A percentile compares a stretch with the other conserved stretches of the same genome.
Conservation (phyloP, 2,113 vertebrate species). For the Archocentrus centrarchus region DNA sequence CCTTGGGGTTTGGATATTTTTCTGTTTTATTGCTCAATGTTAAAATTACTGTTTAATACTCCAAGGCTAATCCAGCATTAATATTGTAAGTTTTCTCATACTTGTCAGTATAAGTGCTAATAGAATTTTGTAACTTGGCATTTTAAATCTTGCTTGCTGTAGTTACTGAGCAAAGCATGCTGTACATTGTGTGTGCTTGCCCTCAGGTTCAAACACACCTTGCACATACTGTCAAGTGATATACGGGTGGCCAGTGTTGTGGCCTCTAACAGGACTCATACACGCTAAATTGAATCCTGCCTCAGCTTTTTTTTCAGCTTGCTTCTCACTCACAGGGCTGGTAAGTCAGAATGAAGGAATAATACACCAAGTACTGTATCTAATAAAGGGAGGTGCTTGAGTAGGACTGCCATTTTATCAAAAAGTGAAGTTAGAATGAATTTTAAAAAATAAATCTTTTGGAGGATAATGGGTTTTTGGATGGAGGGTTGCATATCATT, state of each 20-base stretch:
- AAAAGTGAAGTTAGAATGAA: background rate
- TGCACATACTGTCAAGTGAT: background rate
- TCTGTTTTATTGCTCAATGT: background rate
- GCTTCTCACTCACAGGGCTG: background rate
- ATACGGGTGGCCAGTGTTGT: background rate
- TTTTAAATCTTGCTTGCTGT: conserved; percentile 7
- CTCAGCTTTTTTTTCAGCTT: conserved; percentile 36
- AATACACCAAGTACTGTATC: background rate
- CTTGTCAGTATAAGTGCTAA: background rate
- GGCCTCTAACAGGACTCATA: conserved; percentile 22
- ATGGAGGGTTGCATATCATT: background rate
- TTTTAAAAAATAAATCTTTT: background rate
- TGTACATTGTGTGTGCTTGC: background rate
- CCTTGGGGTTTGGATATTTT: background rate
- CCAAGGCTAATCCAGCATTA: background rate
- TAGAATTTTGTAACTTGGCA: conserved; percentile 7
- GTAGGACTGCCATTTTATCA: background rate
- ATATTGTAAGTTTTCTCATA: background rate
- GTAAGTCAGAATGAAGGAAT: background rate
- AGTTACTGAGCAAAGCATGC: conserved; percentile 5
- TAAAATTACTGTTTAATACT: background rate
- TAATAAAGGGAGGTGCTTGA: background rate
- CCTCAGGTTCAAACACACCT: background rate
- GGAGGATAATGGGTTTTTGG: background rate
- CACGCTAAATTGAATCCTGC: conserved; percentile 44